Evolutionary conservation across 2,113 vertebrate genomes (phyloP).

Genomic region (Podiceps cristatus): DNA sequence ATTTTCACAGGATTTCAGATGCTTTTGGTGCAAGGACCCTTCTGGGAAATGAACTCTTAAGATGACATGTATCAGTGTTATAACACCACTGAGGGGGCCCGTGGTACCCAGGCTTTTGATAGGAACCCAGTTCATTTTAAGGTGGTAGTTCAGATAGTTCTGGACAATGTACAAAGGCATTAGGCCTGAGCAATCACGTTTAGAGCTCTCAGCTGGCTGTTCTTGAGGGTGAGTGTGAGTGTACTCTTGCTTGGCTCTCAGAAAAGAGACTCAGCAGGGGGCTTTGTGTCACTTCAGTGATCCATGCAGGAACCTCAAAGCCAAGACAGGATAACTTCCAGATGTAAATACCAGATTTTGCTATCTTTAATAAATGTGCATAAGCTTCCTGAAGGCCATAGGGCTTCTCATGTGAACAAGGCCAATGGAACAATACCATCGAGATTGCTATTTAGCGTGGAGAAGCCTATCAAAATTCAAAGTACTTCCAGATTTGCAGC

Average conservation of each 20-base stretch:
- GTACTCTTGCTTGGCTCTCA: not conserved
- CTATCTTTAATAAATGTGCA: not conserved
- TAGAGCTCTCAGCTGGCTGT: not conserved
- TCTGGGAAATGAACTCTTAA: not conserved
- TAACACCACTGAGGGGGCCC: not conserved
- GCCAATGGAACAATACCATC: conserved; percentile 15
- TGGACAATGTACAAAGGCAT: not conserved
- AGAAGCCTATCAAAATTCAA: not conserved
- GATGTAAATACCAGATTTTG: not conserved
- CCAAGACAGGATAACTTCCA: conserved; percentile 34
- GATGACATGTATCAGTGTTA: rapidly evolving
- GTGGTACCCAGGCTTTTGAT: not conserved
- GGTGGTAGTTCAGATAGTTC: not conserved
- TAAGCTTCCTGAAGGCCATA: not conserved
- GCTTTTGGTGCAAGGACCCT: not conserved
- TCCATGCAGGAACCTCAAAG: not conserved
- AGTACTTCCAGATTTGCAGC: conserved; percentile 32
- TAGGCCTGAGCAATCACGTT: not conserved
- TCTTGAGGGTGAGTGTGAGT: not conserved
- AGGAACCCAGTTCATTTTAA: not conserved
- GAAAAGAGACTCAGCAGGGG: not conserved
- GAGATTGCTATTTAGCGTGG: not conserved
- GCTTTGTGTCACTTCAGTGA: not conserved
- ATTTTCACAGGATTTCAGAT: not conserved
- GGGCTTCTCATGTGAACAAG: not conserved